phyloP scores from a whole-genome alignment of 2,888 invertebrate genomes.

The Drosophila colorata region DNA sequence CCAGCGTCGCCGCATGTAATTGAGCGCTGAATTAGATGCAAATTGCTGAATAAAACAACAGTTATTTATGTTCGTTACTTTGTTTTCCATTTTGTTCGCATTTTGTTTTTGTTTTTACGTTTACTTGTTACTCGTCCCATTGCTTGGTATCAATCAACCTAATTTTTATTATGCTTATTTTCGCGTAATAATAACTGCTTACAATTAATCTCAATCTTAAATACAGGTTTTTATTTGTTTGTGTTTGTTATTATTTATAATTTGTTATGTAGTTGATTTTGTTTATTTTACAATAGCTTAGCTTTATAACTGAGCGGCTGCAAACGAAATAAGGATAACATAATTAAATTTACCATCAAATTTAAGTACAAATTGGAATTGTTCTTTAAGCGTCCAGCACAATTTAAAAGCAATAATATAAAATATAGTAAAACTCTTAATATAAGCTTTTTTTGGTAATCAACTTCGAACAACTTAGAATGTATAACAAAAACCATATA shows the following conservation, averaged over 20 bases:
- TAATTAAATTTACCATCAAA: background rate
- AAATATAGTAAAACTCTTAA: too few relatives aligned
- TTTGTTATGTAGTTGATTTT: constrained; percentile 45
- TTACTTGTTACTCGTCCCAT: constrained; percentile 10
- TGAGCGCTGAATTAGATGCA: constrained; percentile 74
- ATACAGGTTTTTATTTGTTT: constrained; percentile 33
- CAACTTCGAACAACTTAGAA: background rate
- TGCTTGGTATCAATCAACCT: constrained; percentile 54
- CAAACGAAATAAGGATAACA: background rate
- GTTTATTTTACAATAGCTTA: constrained; percentile 66
- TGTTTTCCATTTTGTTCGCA: constrained; percentile 48
- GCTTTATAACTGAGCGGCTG: constrained; percentile 35
- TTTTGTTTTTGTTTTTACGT: constrained; percentile 25
- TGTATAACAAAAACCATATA: background rate
- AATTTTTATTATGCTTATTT: constrained; percentile 63
- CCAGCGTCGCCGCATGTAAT: constrained; percentile 58
- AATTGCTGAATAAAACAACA: constrained; percentile 74
- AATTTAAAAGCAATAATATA: background rate
- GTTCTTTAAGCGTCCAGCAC: background rate
- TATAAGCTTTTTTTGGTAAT: background rate
- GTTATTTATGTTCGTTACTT: constrained; percentile 71
- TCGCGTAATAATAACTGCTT: constrained; percentile 73
- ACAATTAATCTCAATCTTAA: constrained; percentile 70
- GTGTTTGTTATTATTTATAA: constrained; percentile 33
- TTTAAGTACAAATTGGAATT: background rate